These are phyloP conservation scores for Columba janthina DNA, from an alignment of 2,113 vertebrate species.

Conservation along the genomic window DNA sequence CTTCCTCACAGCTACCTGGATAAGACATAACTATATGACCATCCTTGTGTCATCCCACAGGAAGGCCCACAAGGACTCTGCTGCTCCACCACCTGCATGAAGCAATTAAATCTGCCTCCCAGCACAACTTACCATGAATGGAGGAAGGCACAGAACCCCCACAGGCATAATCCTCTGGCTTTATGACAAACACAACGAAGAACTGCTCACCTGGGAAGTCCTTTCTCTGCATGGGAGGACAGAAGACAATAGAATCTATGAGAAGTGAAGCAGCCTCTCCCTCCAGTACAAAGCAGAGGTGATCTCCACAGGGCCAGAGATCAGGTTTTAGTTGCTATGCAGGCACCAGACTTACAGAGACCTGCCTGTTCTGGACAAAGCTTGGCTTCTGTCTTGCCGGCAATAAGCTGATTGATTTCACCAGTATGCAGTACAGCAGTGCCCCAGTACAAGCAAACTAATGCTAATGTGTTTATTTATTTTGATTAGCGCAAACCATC, in stretches of 20 bases:
- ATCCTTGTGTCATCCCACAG: fast-evolving
- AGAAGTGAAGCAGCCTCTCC: not conserved
- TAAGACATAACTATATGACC: not conserved
- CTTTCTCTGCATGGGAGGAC: slow-evolving; percentile 72
- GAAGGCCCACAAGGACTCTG: not conserved
- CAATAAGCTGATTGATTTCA: not conserved
- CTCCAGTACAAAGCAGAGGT: not conserved
- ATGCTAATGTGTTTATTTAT: not conserved
- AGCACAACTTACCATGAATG: slow-evolving; percentile 66
- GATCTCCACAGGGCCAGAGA: not conserved
- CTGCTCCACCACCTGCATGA: not conserved
- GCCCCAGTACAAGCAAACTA: not conserved
- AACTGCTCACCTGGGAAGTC: slow-evolving; percentile 79
- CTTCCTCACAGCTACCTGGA: not conserved
- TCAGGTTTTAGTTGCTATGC: not conserved
- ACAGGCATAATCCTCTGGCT: slow-evolving; percentile 82
- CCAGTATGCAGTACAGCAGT: not conserved
- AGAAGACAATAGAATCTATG: not conserved
- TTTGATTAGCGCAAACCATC: not conserved
- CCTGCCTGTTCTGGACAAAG: not conserved
- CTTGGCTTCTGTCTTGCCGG: not conserved
- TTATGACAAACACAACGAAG: slow-evolving; percentile 82
- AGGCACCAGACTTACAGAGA: not conserved
- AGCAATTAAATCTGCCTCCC: not conserved
- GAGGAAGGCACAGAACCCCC: slow-evolving; percentile 78